Base-by-base conservation (phyloP, 2,797 vertebrate species). In the Ficedula albicollis region DNA sequence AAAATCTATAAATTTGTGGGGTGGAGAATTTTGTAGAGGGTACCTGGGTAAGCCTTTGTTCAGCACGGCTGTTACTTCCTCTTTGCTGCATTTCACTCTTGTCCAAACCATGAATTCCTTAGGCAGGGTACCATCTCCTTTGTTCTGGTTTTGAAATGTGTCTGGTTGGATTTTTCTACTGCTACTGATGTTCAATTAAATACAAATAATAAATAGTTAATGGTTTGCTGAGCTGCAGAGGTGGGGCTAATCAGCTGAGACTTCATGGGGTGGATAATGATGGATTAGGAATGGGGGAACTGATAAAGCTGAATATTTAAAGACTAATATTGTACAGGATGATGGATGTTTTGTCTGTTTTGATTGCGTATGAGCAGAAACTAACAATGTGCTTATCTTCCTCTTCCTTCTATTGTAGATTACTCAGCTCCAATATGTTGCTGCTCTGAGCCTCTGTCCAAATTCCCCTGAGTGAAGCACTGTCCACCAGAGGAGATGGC, bases 171-270 rank as follows among this genome's bases (percentile, higher is more conserved):
- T 68, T 87, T 93, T 92, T 72, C 85, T 54, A 46, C 66, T 17
- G 54, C 79, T 89, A 44, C 62, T 46, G 44, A 81, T 60, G 62
- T 84, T 90, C 90, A 92, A 62, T 95, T 94, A 92, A 89, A 92
- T 58, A 94, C 72, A 93, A 95, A 91, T 89, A 96, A 95, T 95
- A 95, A 96, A 94, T 75, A 96, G 93, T 90, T 96, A 95, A 96
- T 91, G 81, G 93, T 56, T 75, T 96, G 84, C 87, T 27, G 10
- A 85, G 93, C 52, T 93, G 84, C 75, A 87, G 95, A 89, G 95
- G 79, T 89, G 88, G 89, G 60, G 90, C 84, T 96, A 91, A 96
- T 93, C 87, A 95, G 15, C 91, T 91, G 82, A 96, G 84, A 58
- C 87, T 94, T 95, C 87, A 69, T 38, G 32, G 58, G 23, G 87